Evolutionary conservation across 2,797 vertebrate species (phyloP).

Genomic region (Sarcoramphus papa): DNA sequence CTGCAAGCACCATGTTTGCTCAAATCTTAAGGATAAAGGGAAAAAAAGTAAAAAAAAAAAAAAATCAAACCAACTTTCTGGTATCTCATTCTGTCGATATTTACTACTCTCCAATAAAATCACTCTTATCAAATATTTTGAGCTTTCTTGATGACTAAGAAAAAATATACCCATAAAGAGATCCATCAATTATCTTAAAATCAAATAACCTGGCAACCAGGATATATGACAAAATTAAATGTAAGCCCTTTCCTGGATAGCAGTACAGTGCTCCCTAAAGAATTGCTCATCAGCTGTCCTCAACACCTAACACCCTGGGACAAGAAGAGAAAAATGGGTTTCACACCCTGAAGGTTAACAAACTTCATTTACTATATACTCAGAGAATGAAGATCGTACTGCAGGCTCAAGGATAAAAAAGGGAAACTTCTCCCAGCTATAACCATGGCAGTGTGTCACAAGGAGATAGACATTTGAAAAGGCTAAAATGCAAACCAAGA

Average conservation of each 20-base stretch:
- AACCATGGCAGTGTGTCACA: neutral
- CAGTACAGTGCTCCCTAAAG: neutral
- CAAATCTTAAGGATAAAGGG: neutral
- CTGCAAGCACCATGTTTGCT: neutral
- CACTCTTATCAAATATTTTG: constrained; percentile 36
- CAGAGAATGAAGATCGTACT: neutral
- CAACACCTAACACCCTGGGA: neutral
- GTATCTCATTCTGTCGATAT: neutral
- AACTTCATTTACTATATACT: constrained; percentile 33
- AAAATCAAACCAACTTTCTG: neutral
- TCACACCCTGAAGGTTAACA: constrained; percentile 35
- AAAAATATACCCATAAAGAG: constrained; percentile 7
- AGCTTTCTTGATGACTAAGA: constrained; percentile 36
- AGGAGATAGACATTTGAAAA: neutral
- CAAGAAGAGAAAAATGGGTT: constrained; percentile 18
- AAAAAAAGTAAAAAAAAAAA: neutral
- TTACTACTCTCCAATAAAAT: constrained; percentile 32
- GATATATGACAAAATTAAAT: constrained; percentile 27
- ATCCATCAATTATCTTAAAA: constrained; percentile 41
- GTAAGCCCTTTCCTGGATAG: neutral
- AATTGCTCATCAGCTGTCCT: neutral
- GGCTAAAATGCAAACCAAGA: constrained; percentile 8
- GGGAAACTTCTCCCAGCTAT: neutral
- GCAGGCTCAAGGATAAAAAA: neutral
- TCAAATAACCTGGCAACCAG: constrained; percentile 30